phyloP scores from a whole-genome alignment of 2,797 vertebrate genomes.

The Gadopsis marmoratus region DNA sequence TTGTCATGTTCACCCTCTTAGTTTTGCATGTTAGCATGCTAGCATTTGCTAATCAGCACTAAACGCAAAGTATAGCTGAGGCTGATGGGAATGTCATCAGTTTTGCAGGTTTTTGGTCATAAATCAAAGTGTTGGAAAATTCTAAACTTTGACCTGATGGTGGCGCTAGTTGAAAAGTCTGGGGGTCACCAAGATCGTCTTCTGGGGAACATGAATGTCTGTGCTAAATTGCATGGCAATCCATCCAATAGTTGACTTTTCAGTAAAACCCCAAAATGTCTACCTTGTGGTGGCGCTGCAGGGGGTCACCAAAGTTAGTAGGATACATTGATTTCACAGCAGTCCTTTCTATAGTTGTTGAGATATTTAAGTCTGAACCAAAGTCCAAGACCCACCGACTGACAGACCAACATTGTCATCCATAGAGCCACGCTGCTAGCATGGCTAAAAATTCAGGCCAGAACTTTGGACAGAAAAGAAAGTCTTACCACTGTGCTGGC shows the following conservation, averaged over 20 bases:
- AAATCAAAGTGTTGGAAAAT: neutral
- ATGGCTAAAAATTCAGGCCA: neutral
- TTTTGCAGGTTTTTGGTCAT: neutral
- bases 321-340: neutral
- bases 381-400: neutral
- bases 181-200: neutral
- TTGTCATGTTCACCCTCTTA: neutral
- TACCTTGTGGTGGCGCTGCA: neutral
- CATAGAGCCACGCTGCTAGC: neutral
- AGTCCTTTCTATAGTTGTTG: neutral
- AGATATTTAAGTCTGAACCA: conserved; percentile 1
- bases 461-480: conserved; percentile 27
- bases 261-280: neutral
- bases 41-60: neutral
- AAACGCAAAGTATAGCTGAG: too few species aligned
- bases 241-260: neutral
- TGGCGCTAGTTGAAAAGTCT: neutral
- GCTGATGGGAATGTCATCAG: too few species aligned
- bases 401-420: neutral
- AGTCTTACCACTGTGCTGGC: conserved; percentile 12
- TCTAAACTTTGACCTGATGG: too few species aligned
- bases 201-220: neutral
- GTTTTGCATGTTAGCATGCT: neutral
- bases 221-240: neutral
- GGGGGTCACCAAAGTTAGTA: neutral